Evolutionary conservation across 1,140 invertebrate genomes (phyloP).

Genomic region (Calosoma granatense): DNA sequence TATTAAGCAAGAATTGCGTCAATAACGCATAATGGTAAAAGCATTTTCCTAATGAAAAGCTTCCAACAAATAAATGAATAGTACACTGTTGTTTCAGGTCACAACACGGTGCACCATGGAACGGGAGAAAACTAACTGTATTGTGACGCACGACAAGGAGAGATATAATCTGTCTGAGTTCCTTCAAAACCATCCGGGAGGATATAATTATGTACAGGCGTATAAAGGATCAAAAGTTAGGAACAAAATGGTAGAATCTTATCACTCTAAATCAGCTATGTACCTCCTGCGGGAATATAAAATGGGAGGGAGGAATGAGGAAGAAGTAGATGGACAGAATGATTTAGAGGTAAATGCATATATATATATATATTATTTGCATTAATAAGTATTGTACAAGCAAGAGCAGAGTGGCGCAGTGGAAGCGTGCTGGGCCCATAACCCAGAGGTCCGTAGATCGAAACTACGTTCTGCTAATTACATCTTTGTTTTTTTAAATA

Average conservation of each 20-base stretch:
- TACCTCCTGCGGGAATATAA: slow-evolving; percentile 50
- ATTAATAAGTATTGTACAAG: neutral
- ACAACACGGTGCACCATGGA: no score
- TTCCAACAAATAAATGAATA: no score
- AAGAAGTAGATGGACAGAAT: slow-evolving; percentile 21
- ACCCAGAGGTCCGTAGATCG: no score
- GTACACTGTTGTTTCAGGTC: no score
- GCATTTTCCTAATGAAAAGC: no score
- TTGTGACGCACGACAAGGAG: slow-evolving; percentile 40
- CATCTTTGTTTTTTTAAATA: neutral
- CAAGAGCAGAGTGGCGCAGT: neutral
- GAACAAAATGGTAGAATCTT: slow-evolving; percentile 38
- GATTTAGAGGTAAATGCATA: slow-evolving; percentile 38
- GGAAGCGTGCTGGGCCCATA: no score
- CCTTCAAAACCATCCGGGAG: slow-evolving; percentile 51
- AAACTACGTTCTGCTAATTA: neutral
- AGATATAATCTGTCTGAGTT: slow-evolving; percentile 46
- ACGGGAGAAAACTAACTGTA: slow-evolving; percentile 24
- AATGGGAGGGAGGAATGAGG: slow-evolving; percentile 24
- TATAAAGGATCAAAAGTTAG: slow-evolving; percentile 42
- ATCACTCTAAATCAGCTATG: slow-evolving; percentile 49
- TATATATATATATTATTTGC: neutral
- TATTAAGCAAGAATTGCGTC: no score
- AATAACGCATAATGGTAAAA: no score
- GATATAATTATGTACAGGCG: slow-evolving; percentile 41